These are phyloP conservation scores for Poeciliopsis occidentalis DNA, from an alignment of 2,113 vertebrate genomes.

Conservation along the genomic window DNA sequence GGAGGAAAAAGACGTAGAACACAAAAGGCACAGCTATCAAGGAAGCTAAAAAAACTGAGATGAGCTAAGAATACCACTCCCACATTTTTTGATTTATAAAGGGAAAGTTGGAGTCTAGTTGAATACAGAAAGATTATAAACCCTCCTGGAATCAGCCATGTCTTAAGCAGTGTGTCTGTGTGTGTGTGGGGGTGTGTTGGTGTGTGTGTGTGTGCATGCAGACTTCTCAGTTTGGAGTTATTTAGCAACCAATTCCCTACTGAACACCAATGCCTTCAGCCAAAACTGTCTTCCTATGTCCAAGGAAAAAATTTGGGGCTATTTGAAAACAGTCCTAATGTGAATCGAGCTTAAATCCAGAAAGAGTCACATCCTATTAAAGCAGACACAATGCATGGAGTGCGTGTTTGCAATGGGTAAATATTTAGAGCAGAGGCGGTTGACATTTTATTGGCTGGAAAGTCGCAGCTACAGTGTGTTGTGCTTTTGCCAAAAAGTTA, in stretches of 20 bases:
- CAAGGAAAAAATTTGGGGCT: constrained; percentile 33
- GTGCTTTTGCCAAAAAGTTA: constrained; percentile 45
- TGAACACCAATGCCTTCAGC: constrained; percentile 41
- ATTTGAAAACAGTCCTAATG: constrained; percentile 55
- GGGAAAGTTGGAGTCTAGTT: constrained; percentile 47
- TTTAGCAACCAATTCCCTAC: constrained; percentile 57
- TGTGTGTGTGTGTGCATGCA: constrained; percentile 29
- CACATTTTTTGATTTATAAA: constrained; percentile 45
- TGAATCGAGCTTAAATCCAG: constrained; percentile 53
- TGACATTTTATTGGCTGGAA: constrained; percentile 59
- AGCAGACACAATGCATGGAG: constrained; percentile 50
- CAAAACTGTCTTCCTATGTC: constrained; percentile 46
- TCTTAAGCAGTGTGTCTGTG: constrained; percentile 40
- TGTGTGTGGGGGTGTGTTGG: constrained; percentile 24
- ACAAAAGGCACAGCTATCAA: constrained; percentile 51
- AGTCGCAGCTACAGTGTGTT: constrained; percentile 42
- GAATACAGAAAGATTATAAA: constrained; percentile 49
- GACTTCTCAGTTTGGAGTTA: constrained; percentile 43
- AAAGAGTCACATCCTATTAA: constrained; percentile 61
- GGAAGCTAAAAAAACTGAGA: constrained; percentile 34
- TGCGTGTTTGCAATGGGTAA: constrained; percentile 50
- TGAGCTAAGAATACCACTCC: constrained; percentile 46
- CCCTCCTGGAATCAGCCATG: constrained; percentile 37
- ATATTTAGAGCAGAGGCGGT: constrained; percentile 67
- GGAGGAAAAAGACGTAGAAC: constrained; percentile 43